Conservation (phyloP, 2,797 vertebrate species). For the Pseudopleuronectes americanus region DNA sequence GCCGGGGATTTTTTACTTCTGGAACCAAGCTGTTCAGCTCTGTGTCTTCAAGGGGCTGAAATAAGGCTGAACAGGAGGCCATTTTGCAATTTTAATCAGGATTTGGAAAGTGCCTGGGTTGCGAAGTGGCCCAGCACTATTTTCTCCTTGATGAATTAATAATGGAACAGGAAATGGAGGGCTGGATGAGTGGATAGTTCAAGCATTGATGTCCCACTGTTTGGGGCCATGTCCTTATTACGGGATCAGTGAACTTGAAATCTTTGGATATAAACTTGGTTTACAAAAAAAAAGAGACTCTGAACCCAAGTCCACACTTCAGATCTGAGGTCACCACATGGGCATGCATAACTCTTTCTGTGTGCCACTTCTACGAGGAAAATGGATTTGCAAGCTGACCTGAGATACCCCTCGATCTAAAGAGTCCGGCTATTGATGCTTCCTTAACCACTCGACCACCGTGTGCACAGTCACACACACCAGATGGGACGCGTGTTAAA, state of each 20-base stretch:
- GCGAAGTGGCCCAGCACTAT: conserved; percentile 67
- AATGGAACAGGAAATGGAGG: conserved; percentile 57
- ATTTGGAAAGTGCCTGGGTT: conserved; percentile 69
- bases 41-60: conserved; percentile 68
- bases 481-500: conserved; percentile 83
- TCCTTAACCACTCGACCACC: conserved; percentile 78
- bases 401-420: conserved; percentile 62
- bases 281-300: neutral
- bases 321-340: conserved; percentile 19
- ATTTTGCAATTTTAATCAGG: conserved; percentile 82
- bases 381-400: conserved; percentile 68
- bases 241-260: conserved; percentile 33
- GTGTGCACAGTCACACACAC: conserved; percentile 80
- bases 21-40: no score
- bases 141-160: conserved; percentile 75
- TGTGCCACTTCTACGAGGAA: conserved; percentile 23
- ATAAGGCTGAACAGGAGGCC: conserved; percentile 79
- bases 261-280: conserved; percentile 12
- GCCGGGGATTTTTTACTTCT: no score
- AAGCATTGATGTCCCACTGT: conserved; percentile 44
- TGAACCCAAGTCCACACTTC: conserved; percentile 22
- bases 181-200: conserved; percentile 54
- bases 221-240: conserved; percentile 52
- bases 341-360: conserved; percentile 7
- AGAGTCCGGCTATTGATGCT: conserved; percentile 74